Conservation (phyloP, 2,113 vertebrate species). For the Raja brachyura region DNA sequence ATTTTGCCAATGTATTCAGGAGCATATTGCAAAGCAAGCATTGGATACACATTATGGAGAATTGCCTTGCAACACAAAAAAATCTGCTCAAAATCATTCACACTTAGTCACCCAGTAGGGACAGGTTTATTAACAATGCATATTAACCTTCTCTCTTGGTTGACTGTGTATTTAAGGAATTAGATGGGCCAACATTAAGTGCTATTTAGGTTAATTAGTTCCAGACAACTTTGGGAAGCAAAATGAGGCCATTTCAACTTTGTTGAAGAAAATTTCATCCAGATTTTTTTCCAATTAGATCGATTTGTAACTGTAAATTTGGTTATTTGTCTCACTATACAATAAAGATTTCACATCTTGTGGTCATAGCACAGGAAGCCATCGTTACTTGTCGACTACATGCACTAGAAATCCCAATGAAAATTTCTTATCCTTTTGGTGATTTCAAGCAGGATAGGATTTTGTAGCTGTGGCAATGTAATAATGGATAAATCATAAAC, state of each 20-base stretch:
- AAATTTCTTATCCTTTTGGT: background rate
- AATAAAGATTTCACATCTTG: background rate
- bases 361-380: background rate
- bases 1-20: background rate
- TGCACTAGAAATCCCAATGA: background rate
- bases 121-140: background rate
- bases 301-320: background rate
- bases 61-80: background rate
- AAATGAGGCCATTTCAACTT: background rate
- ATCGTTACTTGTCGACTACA: background rate
- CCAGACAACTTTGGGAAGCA: background rate
- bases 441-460: background rate
- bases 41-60: background rate
- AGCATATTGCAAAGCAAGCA: background rate
- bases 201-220: background rate
- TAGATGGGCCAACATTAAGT: background rate
- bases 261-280: background rate
- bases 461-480: background rate
- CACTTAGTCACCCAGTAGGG: too few relatives aligned
- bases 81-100: background rate
- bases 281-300: background rate
- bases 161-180: background rate
- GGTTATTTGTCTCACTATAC: background rate
- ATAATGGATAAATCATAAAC: background rate
- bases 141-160: background rate